A percentile compares a stretch with the other conserved stretches of the same genome.
These are phyloP conservation scores for Pantala flavescens DNA, from an alignment of 1,140 invertebrate species.

Conservation along the genomic window DNA sequence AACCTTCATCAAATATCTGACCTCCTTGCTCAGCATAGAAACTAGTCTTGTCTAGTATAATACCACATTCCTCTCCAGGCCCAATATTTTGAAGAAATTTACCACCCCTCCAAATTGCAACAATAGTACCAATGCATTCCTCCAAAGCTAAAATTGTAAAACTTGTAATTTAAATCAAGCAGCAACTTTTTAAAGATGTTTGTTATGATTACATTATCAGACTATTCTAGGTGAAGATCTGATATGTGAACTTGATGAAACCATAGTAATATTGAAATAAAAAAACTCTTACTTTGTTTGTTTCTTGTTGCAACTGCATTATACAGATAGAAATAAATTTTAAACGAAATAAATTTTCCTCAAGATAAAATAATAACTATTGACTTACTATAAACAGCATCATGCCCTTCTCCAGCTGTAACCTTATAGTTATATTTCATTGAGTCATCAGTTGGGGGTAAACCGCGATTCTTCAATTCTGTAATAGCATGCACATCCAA, in stretches of 20 bases:
- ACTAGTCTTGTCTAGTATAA: conserved; percentile 85
- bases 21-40: conserved; percentile 99
- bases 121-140: conserved; percentile 50
- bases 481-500: conserved; percentile 93
- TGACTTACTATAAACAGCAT: conserved; percentile 52
- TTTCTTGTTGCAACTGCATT: too few relatives aligned
- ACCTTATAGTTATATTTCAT: conserved; percentile 85
- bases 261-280: too few relatives aligned
- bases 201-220: too few relatives aligned
- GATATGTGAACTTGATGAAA: too few relatives aligned
- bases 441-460: conserved; percentile 80
- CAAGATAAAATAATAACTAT: too few relatives aligned
- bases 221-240: too few relatives aligned
- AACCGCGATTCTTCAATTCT: conserved; percentile 67
- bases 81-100: conserved; percentile 76
- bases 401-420: conserved; percentile 41
- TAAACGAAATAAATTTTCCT: not conserved
- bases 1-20: conserved; percentile 96
- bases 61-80: conserved; percentile 80
- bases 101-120: conserved; percentile 64
- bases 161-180: conserved; percentile 12
- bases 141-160: conserved; percentile 44
- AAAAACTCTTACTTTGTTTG: too few relatives aligned
- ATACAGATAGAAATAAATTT: too few relatives aligned
- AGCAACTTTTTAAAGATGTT: not conserved